Evolutionary conservation across 2,797 vertebrate species (phyloP), one percentile per base, ranked within the genome.

Genomic region (Dromococcyx pavoninus): DNA sequence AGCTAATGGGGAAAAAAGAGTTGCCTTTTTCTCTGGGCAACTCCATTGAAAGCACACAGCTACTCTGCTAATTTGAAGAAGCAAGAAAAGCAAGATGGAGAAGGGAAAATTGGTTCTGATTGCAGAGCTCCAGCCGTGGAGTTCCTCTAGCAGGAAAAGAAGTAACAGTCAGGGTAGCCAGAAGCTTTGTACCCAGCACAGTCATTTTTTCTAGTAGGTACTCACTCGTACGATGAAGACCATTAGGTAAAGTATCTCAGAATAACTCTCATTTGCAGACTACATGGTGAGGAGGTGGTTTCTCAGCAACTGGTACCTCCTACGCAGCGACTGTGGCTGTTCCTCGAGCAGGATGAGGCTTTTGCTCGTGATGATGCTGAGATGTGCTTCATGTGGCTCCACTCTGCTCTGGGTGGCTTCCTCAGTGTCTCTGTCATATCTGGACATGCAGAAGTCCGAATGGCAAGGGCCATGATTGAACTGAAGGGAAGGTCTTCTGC

Each of bases 271-370:
- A 56, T 90, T 86, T 91, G 86, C 91, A 96, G 62, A 23, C 86
- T 90, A 56, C 80, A 51, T 5, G 19, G 73, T 76, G 91, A 94
- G 90, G 88, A 92, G 91, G 93, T 91, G 91, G 90, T 94, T 95
- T 95, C 93, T 90, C 88, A 94, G 95, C 88, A 91, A 86, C 91
- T 93, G 39, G n/a, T 88, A 88, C 91, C 91, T 96, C 95, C 96
- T 83, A 95, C 93, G 43, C 70, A 78, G 71, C 0, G 11, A 74
- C 90, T 86, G 72, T 0, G 0, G 61, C 88, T 84, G 84, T 88
- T 91, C 88, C 86, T 37, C 6, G 58, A 76, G 70, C 12, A 80
- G 95, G 75, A 85, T 0, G 10, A 67, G 84, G 66, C 46, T 91
- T 88, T 61, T 46, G 39, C 83, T 94, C 66, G 11, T 60, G 73